Evolutionary conservation across 2,113 vertebrate species (phyloP).

Genomic region (Myotis yumanensis): DNA sequence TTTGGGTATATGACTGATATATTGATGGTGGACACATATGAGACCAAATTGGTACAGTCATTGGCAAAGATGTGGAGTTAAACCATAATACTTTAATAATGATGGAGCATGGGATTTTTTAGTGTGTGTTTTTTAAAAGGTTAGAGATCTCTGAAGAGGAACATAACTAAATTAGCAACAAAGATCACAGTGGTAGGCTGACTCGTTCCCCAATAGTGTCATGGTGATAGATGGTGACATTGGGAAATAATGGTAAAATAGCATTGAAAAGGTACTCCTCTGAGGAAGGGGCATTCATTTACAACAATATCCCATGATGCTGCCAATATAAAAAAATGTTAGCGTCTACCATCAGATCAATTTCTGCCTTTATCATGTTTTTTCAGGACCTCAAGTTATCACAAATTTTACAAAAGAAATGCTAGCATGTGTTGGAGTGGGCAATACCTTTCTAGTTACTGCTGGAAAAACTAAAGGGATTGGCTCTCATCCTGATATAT

Average conservation of each 20-base stretch:
- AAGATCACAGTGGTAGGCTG: background rate
- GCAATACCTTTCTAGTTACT: background rate
- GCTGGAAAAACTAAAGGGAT: background rate
- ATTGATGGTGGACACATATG: background rate
- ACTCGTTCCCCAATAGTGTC: background rate
- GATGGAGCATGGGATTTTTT: background rate
- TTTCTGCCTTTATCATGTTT: background rate
- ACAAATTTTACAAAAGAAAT: background rate
- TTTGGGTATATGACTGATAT: background rate
- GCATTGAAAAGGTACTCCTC: background rate
- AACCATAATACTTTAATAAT: background rate
- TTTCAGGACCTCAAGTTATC: background rate
- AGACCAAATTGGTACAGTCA: background rate
- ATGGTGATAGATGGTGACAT: background rate
- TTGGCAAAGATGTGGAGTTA: background rate
- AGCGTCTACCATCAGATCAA: background rate
- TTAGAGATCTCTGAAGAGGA: background rate
- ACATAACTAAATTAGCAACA: constrained; percentile 6
- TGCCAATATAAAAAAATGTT: background rate
- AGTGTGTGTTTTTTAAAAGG: too few relatives aligned
- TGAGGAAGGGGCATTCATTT: background rate
- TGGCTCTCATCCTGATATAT: background rate
- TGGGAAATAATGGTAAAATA: background rate
- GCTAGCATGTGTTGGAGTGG: background rate
- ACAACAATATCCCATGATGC: background rate